A percentile compares a stretch with the other conserved stretches of the same genome.
Conservation (phyloP, 2,888 invertebrate species). For the Acronicta aceris region DNA sequence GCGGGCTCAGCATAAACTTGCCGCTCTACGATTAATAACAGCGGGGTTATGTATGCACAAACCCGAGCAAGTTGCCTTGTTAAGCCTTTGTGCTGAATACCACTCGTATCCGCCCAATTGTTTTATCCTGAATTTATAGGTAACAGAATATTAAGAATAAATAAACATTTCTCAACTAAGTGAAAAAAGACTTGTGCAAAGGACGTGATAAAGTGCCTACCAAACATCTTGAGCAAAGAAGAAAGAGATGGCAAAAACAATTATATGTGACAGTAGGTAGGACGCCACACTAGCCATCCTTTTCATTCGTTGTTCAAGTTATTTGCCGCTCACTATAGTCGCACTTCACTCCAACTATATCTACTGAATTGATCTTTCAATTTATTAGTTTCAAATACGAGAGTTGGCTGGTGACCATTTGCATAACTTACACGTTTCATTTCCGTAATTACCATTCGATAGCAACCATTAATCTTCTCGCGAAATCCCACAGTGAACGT, state of each 20-base stretch:
- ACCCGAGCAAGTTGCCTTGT: conserved; percentile 77
- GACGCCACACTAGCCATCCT: no score
- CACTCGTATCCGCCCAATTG: conserved; percentile 51
- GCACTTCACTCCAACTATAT: conserved; percentile 15
- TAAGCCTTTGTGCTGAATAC: conserved; percentile 72
- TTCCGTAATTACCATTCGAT: conserved; percentile 80
- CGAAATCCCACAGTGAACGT: conserved; percentile 75
- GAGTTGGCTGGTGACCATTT: conserved; percentile 72
- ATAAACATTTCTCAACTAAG: conserved; percentile 11
- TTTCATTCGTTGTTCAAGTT: no score
- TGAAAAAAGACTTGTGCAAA: background rate
- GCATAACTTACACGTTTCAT: conserved; percentile 82
- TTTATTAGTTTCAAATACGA: conserved; percentile 71
- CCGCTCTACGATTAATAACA: conserved; percentile 78
- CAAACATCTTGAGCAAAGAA: no score
- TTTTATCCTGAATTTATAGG: conserved; percentile 33
- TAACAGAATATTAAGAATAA: conserved; percentile 35
- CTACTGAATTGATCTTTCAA: conserved; percentile 60
- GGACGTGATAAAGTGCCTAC: no score
- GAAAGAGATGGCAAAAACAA: no score
- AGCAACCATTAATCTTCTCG: conserved; percentile 78
- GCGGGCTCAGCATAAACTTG: conserved; percentile 62
- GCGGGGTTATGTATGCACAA: conserved; percentile 68
- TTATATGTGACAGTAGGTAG: no score
- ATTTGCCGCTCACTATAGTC: background rate